Evolutionary conservation across 2,113 vertebrate genomes (phyloP).

Genomic region (Saguinus imperator): DNA sequence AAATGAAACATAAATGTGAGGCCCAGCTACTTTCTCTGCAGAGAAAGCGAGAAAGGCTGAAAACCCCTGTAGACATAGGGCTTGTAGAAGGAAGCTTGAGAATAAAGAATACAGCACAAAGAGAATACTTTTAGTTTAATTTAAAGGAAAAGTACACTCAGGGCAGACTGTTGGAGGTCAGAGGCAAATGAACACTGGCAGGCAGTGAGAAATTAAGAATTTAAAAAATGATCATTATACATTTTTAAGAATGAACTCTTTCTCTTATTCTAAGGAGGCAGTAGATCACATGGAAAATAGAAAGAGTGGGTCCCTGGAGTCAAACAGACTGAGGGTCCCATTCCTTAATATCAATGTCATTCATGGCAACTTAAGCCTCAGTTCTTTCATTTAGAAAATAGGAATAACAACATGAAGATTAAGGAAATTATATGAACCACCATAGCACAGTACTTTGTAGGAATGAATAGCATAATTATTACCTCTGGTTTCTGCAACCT

Average conservation of each 20-base stretch:
- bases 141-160: not conserved
- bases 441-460: not conserved
- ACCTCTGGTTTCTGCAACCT: not conserved
- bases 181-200: not conserved
- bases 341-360: not conserved
- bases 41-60: slow-evolving; percentile 25
- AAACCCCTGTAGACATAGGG: not conserved
- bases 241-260: not conserved
- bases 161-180: not conserved
- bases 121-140: not conserved
- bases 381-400: not conserved
- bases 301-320: not conserved
- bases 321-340: not conserved
- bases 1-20: slow-evolving; percentile 5
- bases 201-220: not conserved
- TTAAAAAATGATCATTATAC: not conserved
- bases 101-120: not conserved
- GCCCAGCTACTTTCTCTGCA: not conserved
- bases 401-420: not conserved
- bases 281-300: not conserved
- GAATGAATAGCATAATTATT: not conserved
- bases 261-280: not conserved
- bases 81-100: not conserved
- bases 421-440: not conserved
- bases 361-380: not conserved